Evolutionary conservation across 1,140 invertebrate genomes (phyloP), one percentile per base, ranked within the genome.

Genomic region (Limonius californicus): DNA sequence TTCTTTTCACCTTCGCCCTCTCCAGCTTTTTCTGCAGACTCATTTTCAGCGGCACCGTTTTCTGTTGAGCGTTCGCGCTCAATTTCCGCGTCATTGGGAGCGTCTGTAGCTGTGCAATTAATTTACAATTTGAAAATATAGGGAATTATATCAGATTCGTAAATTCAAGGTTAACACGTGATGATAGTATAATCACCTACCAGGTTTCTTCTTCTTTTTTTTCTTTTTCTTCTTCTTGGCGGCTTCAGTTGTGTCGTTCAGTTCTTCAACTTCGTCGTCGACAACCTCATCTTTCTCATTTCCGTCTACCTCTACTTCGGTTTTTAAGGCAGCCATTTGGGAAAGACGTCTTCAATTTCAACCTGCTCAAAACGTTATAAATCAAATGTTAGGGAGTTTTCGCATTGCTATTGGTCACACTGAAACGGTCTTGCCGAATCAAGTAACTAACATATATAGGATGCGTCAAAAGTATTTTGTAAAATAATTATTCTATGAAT

Each of bases 201-300:
- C 72, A 80, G 63, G 82, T 59, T 72, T 80, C 63, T 82, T 83
- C 70, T 83, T 83, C 65, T 77, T 78, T 59, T 72, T 71, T 70
- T 87, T 88, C 67, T 86, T 88, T 67, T 88, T 87, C 68, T 84
- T 84, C 57, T 87, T 86, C 0, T 82, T 83, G 19, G 62, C 72
- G 56, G 77, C 75, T 2, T 57, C 69, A 2, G 69, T 74, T 63
- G 78, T 78, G 57, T 76, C 78, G 0, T 65, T 63, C 18, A 59
- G 47, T 21, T 62, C 69, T 20, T 70, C 62, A 20, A 66, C 64
- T 59, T 72, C 67, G 43, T 77, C 67, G 27, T 77, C 74, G 1
- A 61, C 59, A 47, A 76, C 74, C 35, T 78, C 65, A 45, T 72
- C 62, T 14, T 75, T 70, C 8, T 70, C 62, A 15, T 74, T 70